Conservation (phyloP, 2,113 vertebrate species). For the Boulengeromyrus knoepffleri region DNA sequence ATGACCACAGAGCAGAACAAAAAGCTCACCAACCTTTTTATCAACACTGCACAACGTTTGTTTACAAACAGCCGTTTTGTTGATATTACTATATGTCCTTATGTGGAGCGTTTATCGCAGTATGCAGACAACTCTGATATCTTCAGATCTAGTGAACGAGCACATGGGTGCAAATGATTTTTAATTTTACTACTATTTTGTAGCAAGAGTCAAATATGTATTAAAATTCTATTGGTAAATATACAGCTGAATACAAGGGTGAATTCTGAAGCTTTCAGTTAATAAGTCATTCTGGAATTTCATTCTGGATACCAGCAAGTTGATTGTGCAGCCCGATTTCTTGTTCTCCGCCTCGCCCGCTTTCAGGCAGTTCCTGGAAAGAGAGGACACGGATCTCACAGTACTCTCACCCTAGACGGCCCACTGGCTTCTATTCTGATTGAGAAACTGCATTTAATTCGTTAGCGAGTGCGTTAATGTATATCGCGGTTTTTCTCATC, state of each 20-base stretch:
- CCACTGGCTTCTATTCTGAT: not conserved
- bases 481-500: not conserved
- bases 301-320: constrained; percentile 75
- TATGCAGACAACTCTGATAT: not conserved
- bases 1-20: not conserved
- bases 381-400: not conserved
- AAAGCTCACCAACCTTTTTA: not conserved
- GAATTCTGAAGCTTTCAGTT: not conserved
- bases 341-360: constrained; percentile 95
- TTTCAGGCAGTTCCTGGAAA: constrained; percentile 90
- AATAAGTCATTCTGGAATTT: not conserved
- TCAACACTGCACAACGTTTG: not conserved
- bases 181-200: not conserved
- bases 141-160: not conserved
- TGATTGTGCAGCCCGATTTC: constrained; percentile 95
- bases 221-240: not conserved
- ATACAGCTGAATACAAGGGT: not conserved
- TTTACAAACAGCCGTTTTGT: not conserved
- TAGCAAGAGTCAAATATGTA: not conserved
- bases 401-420: not conserved
- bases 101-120: not conserved
- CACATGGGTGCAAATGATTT: not conserved
- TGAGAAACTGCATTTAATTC: not conserved
- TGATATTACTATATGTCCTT: not conserved
- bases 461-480: not conserved